phyloP scores from a whole-genome alignment of 2,113 vertebrate genomes.

The Atherinomorus stipes region DNA sequence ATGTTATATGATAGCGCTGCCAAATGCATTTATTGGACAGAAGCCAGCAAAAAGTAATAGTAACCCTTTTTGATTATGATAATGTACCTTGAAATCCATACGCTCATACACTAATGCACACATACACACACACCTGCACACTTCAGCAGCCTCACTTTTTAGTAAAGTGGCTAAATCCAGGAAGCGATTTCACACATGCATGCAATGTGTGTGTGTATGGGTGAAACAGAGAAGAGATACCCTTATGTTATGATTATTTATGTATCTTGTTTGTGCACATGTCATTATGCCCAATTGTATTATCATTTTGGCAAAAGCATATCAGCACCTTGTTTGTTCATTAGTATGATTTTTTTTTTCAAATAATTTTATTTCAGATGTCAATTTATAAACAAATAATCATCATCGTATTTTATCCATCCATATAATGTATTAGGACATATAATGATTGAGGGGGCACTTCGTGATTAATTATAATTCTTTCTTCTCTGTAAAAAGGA shows the following conservation, averaged over 20 bases:
- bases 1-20: constrained; percentile 57
- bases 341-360: constrained; percentile 64
- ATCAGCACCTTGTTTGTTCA: constrained; percentile 85
- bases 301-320: constrained; percentile 77
- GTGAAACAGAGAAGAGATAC: constrained; percentile 5
- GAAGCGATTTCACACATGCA: constrained; percentile 40
- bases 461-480: constrained; percentile 79
- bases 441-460: constrained; percentile 80
- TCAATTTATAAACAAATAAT: constrained; percentile 81
- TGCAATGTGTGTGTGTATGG: constrained; percentile 21
- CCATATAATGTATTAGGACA: constrained; percentile 79
- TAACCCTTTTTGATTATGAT: constrained; percentile 55
- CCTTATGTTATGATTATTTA: constrained; percentile 73
- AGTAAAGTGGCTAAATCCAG: constrained; percentile 57
- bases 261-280: constrained; percentile 78
- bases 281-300: constrained; percentile 76
- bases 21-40: constrained; percentile 72
- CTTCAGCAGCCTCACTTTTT: constrained; percentile 34
- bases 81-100: constrained; percentile 61
- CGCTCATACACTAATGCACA: constrained; percentile 23
- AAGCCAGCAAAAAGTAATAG: constrained; percentile 60
- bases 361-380: constrained; percentile 79
- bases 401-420: constrained; percentile 80
- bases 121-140: constrained; percentile 7
- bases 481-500: constrained; percentile 90